Conservation (phyloP, 2,797 vertebrate species). For the Crocodylus rhombifer region DNA sequence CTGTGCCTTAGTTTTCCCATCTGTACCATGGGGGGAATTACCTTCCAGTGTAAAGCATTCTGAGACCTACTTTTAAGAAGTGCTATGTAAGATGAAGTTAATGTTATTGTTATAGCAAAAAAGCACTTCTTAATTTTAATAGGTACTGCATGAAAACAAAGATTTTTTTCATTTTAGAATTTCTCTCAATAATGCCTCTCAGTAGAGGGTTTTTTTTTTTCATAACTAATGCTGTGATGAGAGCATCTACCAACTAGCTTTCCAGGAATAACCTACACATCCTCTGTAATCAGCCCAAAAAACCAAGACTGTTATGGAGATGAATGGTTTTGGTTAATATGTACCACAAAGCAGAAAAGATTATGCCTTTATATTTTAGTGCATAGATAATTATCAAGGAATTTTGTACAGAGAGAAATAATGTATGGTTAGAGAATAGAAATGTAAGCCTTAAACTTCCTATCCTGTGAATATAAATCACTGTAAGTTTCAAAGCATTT, state of each 20-base stretch:
- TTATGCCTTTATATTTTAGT: constrained; percentile 65
- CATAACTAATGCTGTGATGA: constrained; percentile 77
- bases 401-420: constrained; percentile 67
- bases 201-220: constrained; percentile 64
- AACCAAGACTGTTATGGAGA: constrained; percentile 61
- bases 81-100: not conserved
- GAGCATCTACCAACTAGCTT: constrained; percentile 42
- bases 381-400: constrained; percentile 73
- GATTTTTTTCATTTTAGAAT: constrained; percentile 1
- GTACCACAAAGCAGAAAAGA: constrained; percentile 60
- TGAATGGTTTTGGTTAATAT: constrained; percentile 74
- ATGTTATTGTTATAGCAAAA: not conserved
- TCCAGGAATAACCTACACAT: constrained; percentile 74
- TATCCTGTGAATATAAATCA: constrained; percentile 77
- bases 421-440: constrained; percentile 68
- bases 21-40: not conserved
- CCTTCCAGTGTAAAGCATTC: not conserved
- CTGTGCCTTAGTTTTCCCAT: not conserved
- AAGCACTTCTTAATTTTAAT: constrained; percentile 18
- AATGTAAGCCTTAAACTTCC: constrained; percentile 74
- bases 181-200: constrained; percentile 56
- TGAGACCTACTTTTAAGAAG: not conserved
- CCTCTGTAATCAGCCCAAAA: constrained; percentile 57
- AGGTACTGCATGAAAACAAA: constrained; percentile 36
- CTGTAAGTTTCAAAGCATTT: constrained; percentile 70